A percentile compares a stretch with the other conserved stretches of the same genome.
These are phyloP conservation scores for Seira ritae DNA, from an alignment of 2,888 invertebrate genomes.

Conservation along the genomic window DNA sequence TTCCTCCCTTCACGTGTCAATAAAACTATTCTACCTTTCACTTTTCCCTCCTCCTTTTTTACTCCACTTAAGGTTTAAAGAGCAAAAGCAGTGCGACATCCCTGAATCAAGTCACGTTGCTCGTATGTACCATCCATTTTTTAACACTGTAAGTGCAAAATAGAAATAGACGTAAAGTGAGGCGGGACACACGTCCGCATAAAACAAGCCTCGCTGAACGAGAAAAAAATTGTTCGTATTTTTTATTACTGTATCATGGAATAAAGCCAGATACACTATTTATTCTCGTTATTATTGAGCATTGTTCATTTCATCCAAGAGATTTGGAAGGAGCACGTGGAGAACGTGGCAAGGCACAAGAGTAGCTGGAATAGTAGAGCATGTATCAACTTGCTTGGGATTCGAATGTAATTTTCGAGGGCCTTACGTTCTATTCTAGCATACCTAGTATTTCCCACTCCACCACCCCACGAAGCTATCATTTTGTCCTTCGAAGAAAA, in stretches of 20 bases:
- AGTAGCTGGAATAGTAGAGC: no score
- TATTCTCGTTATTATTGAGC: constrained; percentile 10
- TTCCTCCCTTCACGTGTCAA: background rate
- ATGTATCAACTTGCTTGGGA: no score
- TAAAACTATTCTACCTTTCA: background rate
- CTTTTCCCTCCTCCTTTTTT: background rate
- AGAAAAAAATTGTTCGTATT: no score
- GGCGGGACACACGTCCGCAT: constrained; percentile 1
- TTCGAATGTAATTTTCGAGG: background rate
- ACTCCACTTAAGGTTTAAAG: constrained; percentile 7
- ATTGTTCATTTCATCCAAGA: constrained; percentile 24
- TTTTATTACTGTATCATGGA: no score
- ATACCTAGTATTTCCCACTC: no score
- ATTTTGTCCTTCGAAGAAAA: background rate
- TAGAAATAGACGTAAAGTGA: constrained; percentile 2
- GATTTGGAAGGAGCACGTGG: constrained; percentile 33
- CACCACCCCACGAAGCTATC: no score
- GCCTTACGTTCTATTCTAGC: background rate
- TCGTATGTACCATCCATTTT: constrained; percentile 21
- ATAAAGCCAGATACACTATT: background rate
- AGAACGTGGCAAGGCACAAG: constrained; percentile 15
- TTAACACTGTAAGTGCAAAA: constrained; percentile 38
- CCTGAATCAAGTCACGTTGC: constrained; percentile 46
- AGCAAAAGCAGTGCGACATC: constrained; percentile 6
- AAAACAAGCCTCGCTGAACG: background rate